Conservation (phyloP, 2,113 vertebrate genomes). For the Lichenostomus cassidix region DNA sequence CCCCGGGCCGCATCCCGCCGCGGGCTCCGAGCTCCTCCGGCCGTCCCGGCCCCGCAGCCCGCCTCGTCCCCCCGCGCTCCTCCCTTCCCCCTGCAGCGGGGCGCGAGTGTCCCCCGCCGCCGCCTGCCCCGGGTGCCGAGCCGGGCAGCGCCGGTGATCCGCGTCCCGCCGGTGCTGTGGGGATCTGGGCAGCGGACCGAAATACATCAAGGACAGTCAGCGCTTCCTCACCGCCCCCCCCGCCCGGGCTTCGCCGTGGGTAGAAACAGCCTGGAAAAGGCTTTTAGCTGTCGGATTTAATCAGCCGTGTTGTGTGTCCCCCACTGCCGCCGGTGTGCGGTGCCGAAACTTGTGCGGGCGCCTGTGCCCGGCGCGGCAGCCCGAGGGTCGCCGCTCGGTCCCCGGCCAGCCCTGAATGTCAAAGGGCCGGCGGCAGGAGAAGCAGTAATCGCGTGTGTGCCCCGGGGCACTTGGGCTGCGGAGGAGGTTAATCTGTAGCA, state of each 20-base stretch:
- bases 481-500: conserved; percentile 51
- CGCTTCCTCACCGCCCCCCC: background rate
- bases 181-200: background rate
- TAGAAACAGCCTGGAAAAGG: background rate
- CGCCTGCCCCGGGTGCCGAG: background rate
- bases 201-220: background rate
- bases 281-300: background rate
- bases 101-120: background rate
- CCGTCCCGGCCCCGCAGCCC: background rate
- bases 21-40: background rate
- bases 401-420: background rate
- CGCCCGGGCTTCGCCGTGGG: background rate
- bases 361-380: background rate
- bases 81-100: background rate
- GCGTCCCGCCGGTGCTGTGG: background rate
- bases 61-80: background rate
- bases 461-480: background rate
- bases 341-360: background rate
- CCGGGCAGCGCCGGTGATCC: background rate
- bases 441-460: background rate
- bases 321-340: background rate
- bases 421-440: background rate
- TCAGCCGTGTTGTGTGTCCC: background rate
- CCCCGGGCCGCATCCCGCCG: background rate
- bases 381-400: background rate